Percentiles rank a stretch among this genome's conserved stretches.
Conservation (phyloP, 1,140 invertebrate genomes). For the Lepidurus apus region DNA sequence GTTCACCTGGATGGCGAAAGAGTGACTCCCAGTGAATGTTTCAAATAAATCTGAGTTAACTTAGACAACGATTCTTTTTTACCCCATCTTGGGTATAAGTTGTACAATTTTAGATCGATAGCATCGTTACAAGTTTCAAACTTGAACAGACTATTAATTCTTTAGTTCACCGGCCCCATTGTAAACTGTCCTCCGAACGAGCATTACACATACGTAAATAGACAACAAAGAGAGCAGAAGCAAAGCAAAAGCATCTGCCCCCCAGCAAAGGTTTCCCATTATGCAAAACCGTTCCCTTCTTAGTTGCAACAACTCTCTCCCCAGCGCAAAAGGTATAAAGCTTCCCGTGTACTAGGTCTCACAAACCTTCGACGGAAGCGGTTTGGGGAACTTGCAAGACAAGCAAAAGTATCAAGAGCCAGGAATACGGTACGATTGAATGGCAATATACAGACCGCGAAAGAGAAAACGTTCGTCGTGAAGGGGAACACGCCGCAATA, state of each 20-base stretch:
- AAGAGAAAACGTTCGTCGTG: no score
- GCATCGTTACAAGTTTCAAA: background rate
- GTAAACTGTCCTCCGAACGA: conserved; percentile 4
- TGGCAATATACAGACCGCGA: no score
- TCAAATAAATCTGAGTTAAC: no score
- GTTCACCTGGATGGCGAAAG: no score
- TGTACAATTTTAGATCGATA: background rate
- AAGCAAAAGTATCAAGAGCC: no score
- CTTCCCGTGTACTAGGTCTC: background rate
- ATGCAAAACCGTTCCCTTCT: background rate
- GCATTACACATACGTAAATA: background rate
- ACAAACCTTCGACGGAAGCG: background rate
- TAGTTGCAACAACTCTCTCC: background rate
- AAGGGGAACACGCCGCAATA: no score
- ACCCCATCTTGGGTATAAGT: no score
- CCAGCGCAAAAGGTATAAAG: background rate
- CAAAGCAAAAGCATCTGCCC: background rate
- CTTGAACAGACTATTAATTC: conserved; percentile 6
- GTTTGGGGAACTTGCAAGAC: no score
- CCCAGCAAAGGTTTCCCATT: background rate
- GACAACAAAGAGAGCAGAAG: background rate
- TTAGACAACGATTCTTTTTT: no score
- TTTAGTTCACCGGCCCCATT: background rate
- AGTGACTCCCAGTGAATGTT: no score
- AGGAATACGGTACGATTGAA: no score